phyloP scores from a whole-genome alignment of 2,888 invertebrate genomes.

The Thumatha senex region DNA sequence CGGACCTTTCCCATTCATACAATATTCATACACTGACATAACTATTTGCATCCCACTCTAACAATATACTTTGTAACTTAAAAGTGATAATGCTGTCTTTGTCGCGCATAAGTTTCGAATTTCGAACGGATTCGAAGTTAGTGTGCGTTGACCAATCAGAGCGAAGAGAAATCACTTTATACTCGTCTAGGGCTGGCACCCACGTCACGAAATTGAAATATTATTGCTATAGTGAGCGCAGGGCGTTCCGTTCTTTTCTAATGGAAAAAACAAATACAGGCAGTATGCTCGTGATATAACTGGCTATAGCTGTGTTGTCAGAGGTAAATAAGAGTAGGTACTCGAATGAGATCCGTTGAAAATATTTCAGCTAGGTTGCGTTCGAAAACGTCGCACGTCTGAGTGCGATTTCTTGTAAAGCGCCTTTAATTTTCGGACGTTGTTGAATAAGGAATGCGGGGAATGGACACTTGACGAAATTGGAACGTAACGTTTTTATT shows the following conservation, averaged over 20 bases:
- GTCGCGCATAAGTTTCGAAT: slow-evolving; percentile 48
- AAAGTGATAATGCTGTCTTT: slow-evolving; percentile 43
- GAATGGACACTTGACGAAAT: slow-evolving; percentile 48
- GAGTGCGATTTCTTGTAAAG: slow-evolving; percentile 81
- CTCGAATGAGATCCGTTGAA: slow-evolving; percentile 60
- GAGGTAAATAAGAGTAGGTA: slow-evolving; percentile 66
- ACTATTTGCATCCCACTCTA: slow-evolving; percentile 51
- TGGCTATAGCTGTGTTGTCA: slow-evolving; percentile 38
- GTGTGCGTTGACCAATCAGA: slow-evolving; percentile 59
- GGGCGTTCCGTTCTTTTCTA: slow-evolving; percentile 77
- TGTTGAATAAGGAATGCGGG: slow-evolving; percentile 77
- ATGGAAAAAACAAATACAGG: slow-evolving; percentile 79
- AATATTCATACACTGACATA: slow-evolving; percentile 67
- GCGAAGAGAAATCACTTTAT: slow-evolving; percentile 68
- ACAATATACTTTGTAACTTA: background rate
- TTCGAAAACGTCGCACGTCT: slow-evolving; percentile 49
- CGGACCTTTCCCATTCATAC: slow-evolving; percentile 71
- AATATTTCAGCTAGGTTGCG: slow-evolving; percentile 65
- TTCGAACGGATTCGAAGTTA: slow-evolving; percentile 53
- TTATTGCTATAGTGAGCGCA: slow-evolving; percentile 65
- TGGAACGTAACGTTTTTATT: slow-evolving; percentile 30
- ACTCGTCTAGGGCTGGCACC: slow-evolving; percentile 60
- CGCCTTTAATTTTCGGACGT: slow-evolving; percentile 72
- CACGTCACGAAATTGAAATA: slow-evolving; percentile 75
- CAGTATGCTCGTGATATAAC: slow-evolving; percentile 46